These are phyloP conservation scores for Hydropsyche tenuis DNA, from an alignment of 1,140 invertebrate genomes.

Conservation along the genomic window DNA sequence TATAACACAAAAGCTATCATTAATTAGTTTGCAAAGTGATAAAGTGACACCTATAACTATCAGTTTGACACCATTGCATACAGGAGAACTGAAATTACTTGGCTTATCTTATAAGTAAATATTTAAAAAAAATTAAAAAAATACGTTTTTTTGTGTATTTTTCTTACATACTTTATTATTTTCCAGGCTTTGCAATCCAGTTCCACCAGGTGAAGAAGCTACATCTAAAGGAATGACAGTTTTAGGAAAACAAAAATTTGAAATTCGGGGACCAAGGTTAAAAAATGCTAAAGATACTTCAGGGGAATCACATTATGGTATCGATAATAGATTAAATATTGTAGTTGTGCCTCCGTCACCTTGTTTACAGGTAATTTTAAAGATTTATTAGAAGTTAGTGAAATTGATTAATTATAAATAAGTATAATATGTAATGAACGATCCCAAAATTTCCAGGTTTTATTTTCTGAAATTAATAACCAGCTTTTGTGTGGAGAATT, in stretches of 20 bases:
- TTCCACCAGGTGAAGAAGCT: slow-evolving; percentile 53
- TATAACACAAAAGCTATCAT: slow-evolving; percentile 56
- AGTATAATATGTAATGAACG: no score
- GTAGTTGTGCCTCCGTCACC: slow-evolving; percentile 73
- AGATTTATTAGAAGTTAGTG: slow-evolving; percentile 47
- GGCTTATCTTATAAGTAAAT: slow-evolving; percentile 60
- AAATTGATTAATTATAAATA: background rate
- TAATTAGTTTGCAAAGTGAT: slow-evolving; percentile 56
- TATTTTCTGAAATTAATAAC: slow-evolving; percentile 71
- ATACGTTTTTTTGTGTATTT: slow-evolving; percentile 52
- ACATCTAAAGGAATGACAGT: slow-evolving; percentile 55
- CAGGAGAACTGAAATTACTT: slow-evolving; percentile 55
- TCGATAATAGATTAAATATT: slow-evolving; percentile 69
- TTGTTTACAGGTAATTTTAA: slow-evolving; percentile 69
- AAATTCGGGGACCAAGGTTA: slow-evolving; percentile 59
- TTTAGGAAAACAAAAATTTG: slow-evolving; percentile 70
- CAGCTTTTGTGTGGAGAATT: slow-evolving; percentile 79
- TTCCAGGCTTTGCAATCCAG: slow-evolving; percentile 56
- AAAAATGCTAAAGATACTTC: slow-evolving; percentile 60
- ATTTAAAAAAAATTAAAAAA: slow-evolving; percentile 54
- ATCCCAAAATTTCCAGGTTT: slow-evolving; percentile 57
- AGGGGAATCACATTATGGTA: slow-evolving; percentile 57
- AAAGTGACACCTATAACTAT: slow-evolving; percentile 55
- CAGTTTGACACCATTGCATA: slow-evolving; percentile 56
- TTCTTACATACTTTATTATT: background rate